Evolutionary conservation across 2,113 vertebrate genomes (phyloP).

Genomic region (Diadophis punctatus): DNA sequence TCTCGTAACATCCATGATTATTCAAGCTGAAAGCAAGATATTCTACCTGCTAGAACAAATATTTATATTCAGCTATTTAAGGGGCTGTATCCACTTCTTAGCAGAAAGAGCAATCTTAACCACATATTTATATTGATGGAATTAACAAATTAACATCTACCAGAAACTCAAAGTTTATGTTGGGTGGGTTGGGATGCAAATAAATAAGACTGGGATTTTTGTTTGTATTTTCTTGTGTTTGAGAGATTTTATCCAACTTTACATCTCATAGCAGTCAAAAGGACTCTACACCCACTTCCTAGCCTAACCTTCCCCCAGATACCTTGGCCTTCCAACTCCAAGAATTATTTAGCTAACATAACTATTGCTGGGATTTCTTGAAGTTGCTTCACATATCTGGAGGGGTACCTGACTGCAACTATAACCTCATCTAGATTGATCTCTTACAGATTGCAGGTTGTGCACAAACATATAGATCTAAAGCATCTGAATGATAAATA

Average conservation of each 20-base stretch:
- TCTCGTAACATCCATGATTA: background rate
- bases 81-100: background rate
- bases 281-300: background rate
- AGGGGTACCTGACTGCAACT: background rate
- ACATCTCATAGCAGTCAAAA: background rate
- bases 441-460: background rate
- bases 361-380: background rate
- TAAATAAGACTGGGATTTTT: background rate
- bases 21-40: background rate
- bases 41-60: background rate
- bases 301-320: background rate
- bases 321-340: background rate
- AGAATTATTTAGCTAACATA: background rate
- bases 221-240: background rate
- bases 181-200: background rate
- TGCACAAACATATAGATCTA: background rate
- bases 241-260: background rate
- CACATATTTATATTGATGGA: background rate
- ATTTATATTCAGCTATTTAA: background rate
- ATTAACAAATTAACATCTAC: background rate
- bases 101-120: background rate
- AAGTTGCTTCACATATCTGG: background rate
- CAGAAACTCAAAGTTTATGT: background rate
- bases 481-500: background rate
- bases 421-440: background rate